phyloP scores from a whole-genome alignment of 2,888 invertebrate genomes.

The Mimumesa dahlbomi region DNA sequence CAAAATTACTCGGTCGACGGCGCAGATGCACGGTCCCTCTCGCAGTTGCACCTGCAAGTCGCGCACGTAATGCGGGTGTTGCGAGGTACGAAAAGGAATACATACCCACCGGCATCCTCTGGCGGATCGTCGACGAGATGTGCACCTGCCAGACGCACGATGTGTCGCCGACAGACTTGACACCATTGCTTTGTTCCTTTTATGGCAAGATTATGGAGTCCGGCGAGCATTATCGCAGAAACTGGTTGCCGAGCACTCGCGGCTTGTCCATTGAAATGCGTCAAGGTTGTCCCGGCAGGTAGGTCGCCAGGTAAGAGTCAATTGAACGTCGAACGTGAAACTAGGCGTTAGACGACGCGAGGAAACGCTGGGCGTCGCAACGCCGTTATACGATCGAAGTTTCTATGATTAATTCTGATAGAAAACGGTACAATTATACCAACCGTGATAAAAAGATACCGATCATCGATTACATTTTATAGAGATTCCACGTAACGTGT shows the following conservation, averaged over 20 bases:
- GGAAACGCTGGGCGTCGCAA: neutral
- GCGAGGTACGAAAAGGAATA: conserved; percentile 6
- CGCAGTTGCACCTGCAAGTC: conserved; percentile 43
- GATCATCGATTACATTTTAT: too few relatives aligned
- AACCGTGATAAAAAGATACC: too few relatives aligned
- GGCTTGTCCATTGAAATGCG: conserved; percentile 56
- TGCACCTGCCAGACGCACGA: conserved; percentile 51
- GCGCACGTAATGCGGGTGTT: conserved; percentile 35
- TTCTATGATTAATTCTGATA: too few relatives aligned
- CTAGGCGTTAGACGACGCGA: conserved; percentile 35
- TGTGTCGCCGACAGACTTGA: conserved; percentile 65
- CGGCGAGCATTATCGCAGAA: conserved; percentile 62
- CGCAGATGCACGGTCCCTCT: conserved; percentile 41
- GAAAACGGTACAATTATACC: too few relatives aligned
- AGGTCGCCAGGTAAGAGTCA: conserved; percentile 54
- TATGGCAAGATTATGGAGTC: conserved; percentile 66
- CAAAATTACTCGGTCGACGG: conserved; percentile 12
- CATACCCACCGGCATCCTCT: conserved; percentile 13
- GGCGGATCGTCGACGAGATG: conserved; percentile 24
- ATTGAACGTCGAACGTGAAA: conserved; percentile 43
- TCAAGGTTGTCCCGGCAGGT: conserved; percentile 64
- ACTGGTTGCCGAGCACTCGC: conserved; percentile 50
- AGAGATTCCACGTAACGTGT: too few relatives aligned
- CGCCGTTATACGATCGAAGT: too few relatives aligned
- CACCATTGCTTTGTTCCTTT: conserved; percentile 72